A percentile compares a stretch with the other conserved stretches of the same genome.
Conservation (phyloP, 2,797 vertebrate genomes). For the Takifugu ocellatus region DNA sequence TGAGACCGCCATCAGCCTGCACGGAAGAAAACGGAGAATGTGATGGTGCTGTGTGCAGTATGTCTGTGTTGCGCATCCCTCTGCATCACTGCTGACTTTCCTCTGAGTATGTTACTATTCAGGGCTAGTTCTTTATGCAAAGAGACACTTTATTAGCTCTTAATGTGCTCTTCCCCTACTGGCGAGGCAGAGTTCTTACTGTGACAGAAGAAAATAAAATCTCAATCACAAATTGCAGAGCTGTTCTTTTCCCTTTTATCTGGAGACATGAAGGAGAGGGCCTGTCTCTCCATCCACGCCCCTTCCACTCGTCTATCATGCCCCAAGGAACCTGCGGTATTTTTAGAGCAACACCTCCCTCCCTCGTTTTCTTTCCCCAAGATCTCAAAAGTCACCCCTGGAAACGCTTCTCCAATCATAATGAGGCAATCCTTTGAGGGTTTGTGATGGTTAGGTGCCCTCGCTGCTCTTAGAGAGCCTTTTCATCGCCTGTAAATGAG, state of each 20-base stretch:
- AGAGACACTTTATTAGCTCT: conserved; percentile 2
- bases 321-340: conserved; percentile 35
- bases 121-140: conserved; percentile 3
- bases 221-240: conserved; percentile 6
- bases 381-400: conserved; percentile 18
- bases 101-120: conserved; percentile 2
- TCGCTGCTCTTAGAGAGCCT: conserved; percentile 18
- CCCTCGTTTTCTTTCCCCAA: conserved; percentile 3
- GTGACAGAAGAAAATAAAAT: conserved; percentile 17
- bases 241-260: neutral
- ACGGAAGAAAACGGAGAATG: conserved; percentile 8
- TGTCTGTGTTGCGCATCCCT: conserved; percentile 11
- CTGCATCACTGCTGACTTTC: conserved; percentile 14
- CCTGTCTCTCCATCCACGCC: conserved; percentile 3
- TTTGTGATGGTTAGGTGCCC: conserved; percentile 21
- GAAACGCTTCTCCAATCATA: conserved; percentile 44
- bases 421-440: conserved; percentile 40
- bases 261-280: conserved; percentile 2
- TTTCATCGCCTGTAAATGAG: conserved; percentile 26
- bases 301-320: conserved; percentile 13
- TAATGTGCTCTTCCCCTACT: neutral
- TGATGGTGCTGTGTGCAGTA: conserved; percentile 2
- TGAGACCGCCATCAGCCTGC: conserved; percentile 10
- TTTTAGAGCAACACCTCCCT: conserved; percentile 37
- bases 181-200: neutral